Base-by-base conservation (phyloP, 2,888 invertebrate species). In the Nemoura dubitans region DNA sequence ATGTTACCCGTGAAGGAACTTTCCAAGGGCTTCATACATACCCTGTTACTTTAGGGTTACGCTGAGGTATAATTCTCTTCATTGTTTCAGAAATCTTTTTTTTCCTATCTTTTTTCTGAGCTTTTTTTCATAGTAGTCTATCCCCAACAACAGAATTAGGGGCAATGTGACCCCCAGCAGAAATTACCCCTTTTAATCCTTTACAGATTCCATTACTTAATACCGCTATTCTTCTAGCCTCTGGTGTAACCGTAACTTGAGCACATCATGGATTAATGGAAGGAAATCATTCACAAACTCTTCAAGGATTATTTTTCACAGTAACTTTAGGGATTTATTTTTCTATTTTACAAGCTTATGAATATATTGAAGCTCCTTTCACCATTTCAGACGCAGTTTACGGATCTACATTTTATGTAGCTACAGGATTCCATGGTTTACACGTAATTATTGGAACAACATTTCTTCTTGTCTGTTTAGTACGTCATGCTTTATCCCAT, bases 51-150 rank as follows among this genome's bases (percentile, higher is more conserved):
- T 92, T 92, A 90, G 94, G 94, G 0, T 89, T 96, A 91, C 94
- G 94, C 87, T 94, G 94, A 93, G 95, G 95, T 89, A 95, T 95
- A 94, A 94, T 95, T 90, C 90, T 95, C 92, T 95, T 95, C 93
- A 95, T 95, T 94, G 91, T 94, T 6, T 95, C 95, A 83, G 95
- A 95, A 94, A 91, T 95, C 89, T 92, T 95, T 89, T 94, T 93
- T 90, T 94, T 94, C 90, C 90, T 93, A 85, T 92, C 93, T n/a
- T 94, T 94, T 90, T 94, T 94, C 90, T 94, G 93, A 91, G 92
- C 92, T 59, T 93, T 94, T 91, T 94, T 94, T 88, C 94, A 94
- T 89, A 92, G 92, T 90, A 93, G 93, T 0, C 88, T 93, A 88
- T 91, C 92, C 0, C 94, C 94, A 0, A 90, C 92, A 43, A 91